phyloP scores from a whole-genome alignment of 2,113 vertebrate species.

The Polyodon spathula region DNA sequence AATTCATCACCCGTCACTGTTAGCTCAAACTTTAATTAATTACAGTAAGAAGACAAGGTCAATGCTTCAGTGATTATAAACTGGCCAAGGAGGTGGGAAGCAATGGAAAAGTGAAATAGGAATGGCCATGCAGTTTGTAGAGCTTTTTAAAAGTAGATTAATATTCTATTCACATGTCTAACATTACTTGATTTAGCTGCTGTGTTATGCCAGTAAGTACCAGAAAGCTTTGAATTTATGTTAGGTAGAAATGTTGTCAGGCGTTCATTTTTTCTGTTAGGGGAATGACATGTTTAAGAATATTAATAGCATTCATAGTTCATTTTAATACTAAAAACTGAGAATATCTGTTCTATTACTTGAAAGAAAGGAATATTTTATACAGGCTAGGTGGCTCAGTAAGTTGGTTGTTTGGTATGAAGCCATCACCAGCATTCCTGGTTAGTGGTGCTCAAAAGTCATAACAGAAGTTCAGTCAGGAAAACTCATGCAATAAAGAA shows the following conservation, averaged over 20 bases:
- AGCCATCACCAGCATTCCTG: too few species aligned
- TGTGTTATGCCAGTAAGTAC: too few species aligned
- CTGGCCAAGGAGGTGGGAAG: conserved; percentile 30
- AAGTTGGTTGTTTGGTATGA: too few species aligned
- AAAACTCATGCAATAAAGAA: too few species aligned
- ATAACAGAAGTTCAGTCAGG: too few species aligned
- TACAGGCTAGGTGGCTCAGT: too few species aligned
- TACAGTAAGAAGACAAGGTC: conserved; percentile 52
- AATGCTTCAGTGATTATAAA: conserved; percentile 26
- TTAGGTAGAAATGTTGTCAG: too few species aligned
- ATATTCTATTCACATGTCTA: conserved; percentile 45
- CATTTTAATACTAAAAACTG: conserved; percentile 6
- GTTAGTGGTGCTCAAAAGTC: too few species aligned
- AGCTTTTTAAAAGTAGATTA: conserved; percentile 47
- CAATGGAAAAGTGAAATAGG: conserved; percentile 41
- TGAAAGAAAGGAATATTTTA: too few species aligned
- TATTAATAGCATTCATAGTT: not conserved
- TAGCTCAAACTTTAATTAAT: conserved; percentile 60
- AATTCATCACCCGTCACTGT: conserved; percentile 50
- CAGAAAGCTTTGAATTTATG: too few species aligned
- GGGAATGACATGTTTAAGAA: not conserved
- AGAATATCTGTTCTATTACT: not conserved
- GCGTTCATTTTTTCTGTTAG: not conserved
- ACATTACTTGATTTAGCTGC: too few species aligned
- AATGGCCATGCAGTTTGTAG: conserved; percentile 34